Evolutionary conservation across 2,888 invertebrate genomes (phyloP).

Genomic region (Linnaemya vulpina): DNA sequence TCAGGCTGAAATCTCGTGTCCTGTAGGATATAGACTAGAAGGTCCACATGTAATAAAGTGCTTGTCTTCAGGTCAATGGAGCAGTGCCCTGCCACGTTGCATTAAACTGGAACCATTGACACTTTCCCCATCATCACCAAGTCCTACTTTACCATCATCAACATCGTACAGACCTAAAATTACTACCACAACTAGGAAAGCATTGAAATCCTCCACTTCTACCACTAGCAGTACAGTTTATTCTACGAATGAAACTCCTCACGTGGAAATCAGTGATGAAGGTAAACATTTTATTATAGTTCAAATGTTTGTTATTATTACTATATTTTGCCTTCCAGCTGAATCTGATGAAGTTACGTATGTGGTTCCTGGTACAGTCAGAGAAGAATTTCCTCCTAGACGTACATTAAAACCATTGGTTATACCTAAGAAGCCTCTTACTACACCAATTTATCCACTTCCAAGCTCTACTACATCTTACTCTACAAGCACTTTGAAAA

Average conservation of each 20-base stretch:
- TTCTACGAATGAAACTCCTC: constrained; percentile 73
- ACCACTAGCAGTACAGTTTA: constrained; percentile 77
- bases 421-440: constrained; percentile 79
- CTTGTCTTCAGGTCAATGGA: constrained; percentile 90
- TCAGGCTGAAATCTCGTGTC: constrained; percentile 89
- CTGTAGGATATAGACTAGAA: constrained; percentile 87
- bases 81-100: constrained; percentile 89
- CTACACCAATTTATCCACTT: constrained; percentile 82
- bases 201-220: constrained; percentile 71
- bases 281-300: constrained; percentile 68
- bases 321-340: constrained; percentile 67
- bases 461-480: constrained; percentile 74
- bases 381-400: constrained; percentile 83
- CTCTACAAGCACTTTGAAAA: constrained; percentile 75
- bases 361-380: constrained; percentile 83
- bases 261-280: constrained; percentile 80
- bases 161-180: constrained; percentile 81
- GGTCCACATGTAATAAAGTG: constrained; percentile 89
- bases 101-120: constrained; percentile 86
- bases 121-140: constrained; percentile 77
- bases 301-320: background rate
- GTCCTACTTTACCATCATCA: constrained; percentile 75
- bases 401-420: constrained; percentile 79
- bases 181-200: constrained; percentile 79
- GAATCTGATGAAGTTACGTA: constrained; percentile 82